Percentiles rank a stretch among this genome's conserved stretches.
Evolutionary conservation across 1,140 invertebrate genomes (phyloP).

Genomic region (Chironomus tepperi): DNA sequence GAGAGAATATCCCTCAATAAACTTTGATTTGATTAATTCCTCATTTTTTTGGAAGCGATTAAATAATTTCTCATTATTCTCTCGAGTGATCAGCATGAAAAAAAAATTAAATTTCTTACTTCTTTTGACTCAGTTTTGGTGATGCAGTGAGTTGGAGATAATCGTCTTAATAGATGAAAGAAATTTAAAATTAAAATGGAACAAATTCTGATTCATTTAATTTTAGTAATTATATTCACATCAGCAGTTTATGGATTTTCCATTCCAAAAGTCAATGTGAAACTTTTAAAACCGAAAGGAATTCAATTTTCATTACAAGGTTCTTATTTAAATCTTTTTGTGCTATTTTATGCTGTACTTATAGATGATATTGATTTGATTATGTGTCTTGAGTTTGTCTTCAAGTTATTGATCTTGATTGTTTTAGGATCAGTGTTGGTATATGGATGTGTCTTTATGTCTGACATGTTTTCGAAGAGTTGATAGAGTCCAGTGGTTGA

Average conservation of each 20-base stretch:
- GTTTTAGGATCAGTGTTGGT: too few relatives aligned
- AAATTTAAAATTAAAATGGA: constrained; percentile 8
- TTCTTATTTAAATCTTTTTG: neutral
- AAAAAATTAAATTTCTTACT: neutral
- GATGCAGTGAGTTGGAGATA: neutral
- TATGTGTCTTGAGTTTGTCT: too few relatives aligned
- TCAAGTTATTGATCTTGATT: too few relatives aligned
- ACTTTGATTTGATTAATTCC: constrained; percentile 2
- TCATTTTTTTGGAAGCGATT: neutral
- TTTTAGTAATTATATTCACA: constrained; percentile 15
- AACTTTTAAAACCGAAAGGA: constrained; percentile 18
- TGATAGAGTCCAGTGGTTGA: too few relatives aligned
- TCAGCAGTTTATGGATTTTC: constrained; percentile 15
- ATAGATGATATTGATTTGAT: neutral
- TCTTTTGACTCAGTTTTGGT: neutral
- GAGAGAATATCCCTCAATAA: neutral
- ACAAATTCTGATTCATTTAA: neutral
- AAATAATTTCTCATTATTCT: neutral
- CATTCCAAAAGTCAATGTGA: neutral
- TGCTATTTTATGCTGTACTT: neutral
- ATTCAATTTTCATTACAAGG: constrained; percentile 22
- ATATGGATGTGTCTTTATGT: too few relatives aligned
- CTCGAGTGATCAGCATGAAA: neutral
- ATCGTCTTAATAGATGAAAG: neutral
- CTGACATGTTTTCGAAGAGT: too few relatives aligned